A percentile compares a stretch with the other conserved stretches of the same genome.
Conservation (phyloP, 2,888 invertebrate species). For the Fragum fragum region DNA sequence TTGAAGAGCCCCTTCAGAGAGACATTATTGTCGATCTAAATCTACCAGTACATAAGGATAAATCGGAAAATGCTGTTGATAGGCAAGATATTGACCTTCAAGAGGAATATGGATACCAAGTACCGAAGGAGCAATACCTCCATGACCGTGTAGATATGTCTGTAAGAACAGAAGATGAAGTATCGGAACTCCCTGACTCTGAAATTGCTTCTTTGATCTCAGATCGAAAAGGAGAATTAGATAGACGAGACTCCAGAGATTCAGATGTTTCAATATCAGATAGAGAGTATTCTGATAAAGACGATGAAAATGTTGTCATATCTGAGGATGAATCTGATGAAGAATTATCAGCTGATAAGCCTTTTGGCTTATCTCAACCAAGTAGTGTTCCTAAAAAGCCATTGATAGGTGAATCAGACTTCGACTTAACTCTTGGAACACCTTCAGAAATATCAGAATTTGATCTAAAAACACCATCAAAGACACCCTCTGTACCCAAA, state of each 20-base stretch:
- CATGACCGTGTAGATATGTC: conserved; percentile 60
- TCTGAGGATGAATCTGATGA: conserved; percentile 59
- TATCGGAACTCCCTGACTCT: conserved; percentile 66
- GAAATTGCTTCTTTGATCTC: conserved; percentile 66
- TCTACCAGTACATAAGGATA: conserved; percentile 28
- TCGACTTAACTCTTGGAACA: conserved; percentile 45
- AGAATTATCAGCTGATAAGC: conserved; percentile 45
- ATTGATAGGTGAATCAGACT: conserved; percentile 48
- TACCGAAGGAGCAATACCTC: conserved; percentile 53
- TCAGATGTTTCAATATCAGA: conserved; percentile 67
- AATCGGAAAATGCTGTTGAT: conserved; percentile 6
- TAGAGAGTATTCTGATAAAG: conserved; percentile 63
- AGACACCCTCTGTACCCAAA: conserved; percentile 8
- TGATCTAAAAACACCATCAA: conserved; percentile 13
- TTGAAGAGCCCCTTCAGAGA: conserved; percentile 23
- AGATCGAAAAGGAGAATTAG: conserved; percentile 54
- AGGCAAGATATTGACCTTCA: conserved; percentile 54
- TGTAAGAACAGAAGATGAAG: conserved; percentile 68
- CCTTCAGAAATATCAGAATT: conserved; percentile 31
- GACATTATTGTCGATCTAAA: conserved; percentile 39
- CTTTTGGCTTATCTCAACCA: neutral
- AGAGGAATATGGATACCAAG: conserved; percentile 61
- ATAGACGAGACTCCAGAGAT: conserved; percentile 58
- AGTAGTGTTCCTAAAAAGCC: conserved; percentile 21
- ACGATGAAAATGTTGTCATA: conserved; percentile 66